Conservation (phyloP, 2,888 invertebrate species). For the Meliscaeva auricollis region DNA sequence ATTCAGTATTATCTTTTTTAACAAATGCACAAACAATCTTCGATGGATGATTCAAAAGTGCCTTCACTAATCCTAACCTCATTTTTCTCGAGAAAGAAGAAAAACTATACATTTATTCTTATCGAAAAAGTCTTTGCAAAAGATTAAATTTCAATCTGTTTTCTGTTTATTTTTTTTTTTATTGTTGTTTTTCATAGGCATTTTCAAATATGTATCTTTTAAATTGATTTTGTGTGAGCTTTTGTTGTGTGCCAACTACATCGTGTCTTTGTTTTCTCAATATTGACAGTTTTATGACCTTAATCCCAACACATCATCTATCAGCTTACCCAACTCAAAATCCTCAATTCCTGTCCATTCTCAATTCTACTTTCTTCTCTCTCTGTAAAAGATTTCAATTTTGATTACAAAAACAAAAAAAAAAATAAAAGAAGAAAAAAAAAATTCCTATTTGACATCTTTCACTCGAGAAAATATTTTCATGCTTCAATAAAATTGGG, state of each 20-base stretch:
- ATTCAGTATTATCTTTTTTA: no score
- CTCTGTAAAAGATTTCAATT: conserved; percentile 26
- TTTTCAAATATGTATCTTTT: neutral
- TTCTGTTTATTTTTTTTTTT: neutral
- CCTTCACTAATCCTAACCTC: no score
- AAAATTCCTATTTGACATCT: conserved; percentile 27
- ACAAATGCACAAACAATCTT: no score
- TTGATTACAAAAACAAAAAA: conserved; percentile 7
- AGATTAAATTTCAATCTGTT: neutral
- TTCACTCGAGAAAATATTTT: conserved; percentile 39
- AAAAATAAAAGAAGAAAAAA: neutral
- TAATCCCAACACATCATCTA: conserved; percentile 16
- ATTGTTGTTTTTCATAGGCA: neutral
- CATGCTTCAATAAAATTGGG: conserved; percentile 43
- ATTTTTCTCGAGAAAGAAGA: no score
- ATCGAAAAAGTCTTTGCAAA: no score
- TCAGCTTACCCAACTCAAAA: conserved; percentile 20
- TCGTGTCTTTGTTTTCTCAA: conserved; percentile 11
- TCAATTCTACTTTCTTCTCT: neutral
- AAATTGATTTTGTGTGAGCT: neutral
- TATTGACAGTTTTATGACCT: conserved; percentile 9
- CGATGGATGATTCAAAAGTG: no score
- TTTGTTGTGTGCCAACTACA: neutral
- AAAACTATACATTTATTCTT: no score
- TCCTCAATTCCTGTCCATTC: conserved; percentile 18